Evolutionary conservation across 2,888 invertebrate genomes (phyloP).

Genomic region (Eilema depressum): DNA sequence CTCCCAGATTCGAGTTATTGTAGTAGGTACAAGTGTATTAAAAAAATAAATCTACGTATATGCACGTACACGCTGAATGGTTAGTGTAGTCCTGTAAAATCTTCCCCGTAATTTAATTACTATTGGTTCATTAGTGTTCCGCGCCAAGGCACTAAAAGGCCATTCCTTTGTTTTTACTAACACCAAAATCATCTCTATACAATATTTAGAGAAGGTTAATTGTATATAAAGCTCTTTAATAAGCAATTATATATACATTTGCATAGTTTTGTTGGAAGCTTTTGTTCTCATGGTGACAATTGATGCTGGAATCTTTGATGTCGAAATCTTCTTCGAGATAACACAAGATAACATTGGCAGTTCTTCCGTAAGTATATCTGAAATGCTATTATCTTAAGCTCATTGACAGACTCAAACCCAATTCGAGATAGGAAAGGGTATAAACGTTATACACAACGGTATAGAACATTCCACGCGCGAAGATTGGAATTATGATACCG

Average conservation of each 20-base stretch:
- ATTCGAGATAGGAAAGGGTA: conserved; percentile 41
- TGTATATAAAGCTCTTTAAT: neutral
- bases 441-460: conserved; percentile 32
- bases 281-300: neutral
- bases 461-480: conserved; percentile 9
- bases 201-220: neutral
- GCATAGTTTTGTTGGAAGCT: neutral
- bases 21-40: no score
- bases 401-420: conserved; percentile 36
- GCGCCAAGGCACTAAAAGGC: conserved; percentile 5
- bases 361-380: conserved; percentile 25
- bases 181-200: conserved; percentile 7
- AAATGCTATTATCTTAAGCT: conserved; percentile 37
- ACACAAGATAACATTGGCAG: conserved; percentile 29
- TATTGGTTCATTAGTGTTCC: conserved; percentile 19
- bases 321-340: neutral
- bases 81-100: neutral
- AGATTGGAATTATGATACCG: conserved; percentile 37
- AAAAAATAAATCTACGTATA: no score
- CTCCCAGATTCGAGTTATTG: no score
- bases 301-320: neutral
- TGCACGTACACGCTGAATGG: neutral
- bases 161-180: conserved; percentile 13
- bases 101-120: conserved; percentile 17
- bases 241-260: neutral